Percentiles rank a stretch among this genome's conserved stretches.
Conservation (phyloP, 2,888 invertebrate genomes). For the Harpalus rubripes region DNA sequence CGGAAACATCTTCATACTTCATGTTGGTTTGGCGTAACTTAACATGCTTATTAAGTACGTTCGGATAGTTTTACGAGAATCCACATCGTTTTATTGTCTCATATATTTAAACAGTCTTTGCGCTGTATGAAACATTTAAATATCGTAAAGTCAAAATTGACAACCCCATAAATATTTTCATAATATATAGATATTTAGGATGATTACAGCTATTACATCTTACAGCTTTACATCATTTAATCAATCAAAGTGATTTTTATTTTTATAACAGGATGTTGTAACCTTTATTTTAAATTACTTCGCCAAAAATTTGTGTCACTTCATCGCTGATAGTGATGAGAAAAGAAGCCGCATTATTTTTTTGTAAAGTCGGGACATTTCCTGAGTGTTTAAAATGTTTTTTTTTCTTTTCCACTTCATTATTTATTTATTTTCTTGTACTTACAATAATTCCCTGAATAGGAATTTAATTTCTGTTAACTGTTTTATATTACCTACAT, state of each 20-base stretch:
- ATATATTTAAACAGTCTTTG: constrained; percentile 20
- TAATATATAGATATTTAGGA: constrained; percentile 31
- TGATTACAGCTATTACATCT: constrained; percentile 1
- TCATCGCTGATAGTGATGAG: background rate
- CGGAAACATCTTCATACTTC: constrained; percentile 44
- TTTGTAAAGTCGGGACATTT: background rate
- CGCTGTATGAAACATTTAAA: constrained; percentile 23
- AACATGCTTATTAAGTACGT: constrained; percentile 49
- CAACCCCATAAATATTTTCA: constrained; percentile 17
- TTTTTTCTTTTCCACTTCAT: background rate
- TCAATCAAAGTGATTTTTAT: background rate
- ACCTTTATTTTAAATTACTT: constrained; percentile 32
- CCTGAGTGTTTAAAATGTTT: background rate
- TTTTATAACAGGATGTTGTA: constrained; percentile 35
- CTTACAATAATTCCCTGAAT: background rate
- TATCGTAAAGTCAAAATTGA: constrained; percentile 41
- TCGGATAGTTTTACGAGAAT: constrained; percentile 41
- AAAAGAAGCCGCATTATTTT: background rate
- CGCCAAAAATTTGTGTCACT: constrained; percentile 31
- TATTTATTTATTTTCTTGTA: background rate
- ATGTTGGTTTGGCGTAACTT: constrained; percentile 8
- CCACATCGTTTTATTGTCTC: constrained; percentile 44
- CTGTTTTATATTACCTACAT: background rate
- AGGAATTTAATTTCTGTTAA: background rate
- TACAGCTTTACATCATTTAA: constrained; percentile 20